phyloP scores from a whole-genome alignment of 2,113 vertebrate species.

The Pluvialis apricaria region DNA sequence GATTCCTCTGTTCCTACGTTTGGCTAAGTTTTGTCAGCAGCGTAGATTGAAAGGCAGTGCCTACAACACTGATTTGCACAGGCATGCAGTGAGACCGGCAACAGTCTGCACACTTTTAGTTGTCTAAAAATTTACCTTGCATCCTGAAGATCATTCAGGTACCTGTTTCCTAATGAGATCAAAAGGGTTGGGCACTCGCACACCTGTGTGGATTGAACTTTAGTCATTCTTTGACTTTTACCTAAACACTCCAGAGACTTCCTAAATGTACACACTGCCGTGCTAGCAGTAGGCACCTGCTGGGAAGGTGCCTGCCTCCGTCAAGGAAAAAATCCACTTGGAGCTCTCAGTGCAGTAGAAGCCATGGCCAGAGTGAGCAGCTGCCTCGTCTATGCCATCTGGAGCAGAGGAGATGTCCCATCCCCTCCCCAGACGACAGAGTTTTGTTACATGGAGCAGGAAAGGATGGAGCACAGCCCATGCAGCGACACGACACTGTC shows the following conservation, averaged over 20 bases:
- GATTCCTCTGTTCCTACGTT: not conserved
- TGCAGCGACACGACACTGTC: fast-evolving
- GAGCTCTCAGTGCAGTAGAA: not conserved
- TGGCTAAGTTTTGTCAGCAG: not conserved
- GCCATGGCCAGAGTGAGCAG: not conserved
- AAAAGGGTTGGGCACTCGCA: not conserved
- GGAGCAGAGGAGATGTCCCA: not conserved
- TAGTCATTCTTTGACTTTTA: not conserved
- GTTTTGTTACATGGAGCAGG: not conserved
- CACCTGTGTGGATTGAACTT: not conserved
- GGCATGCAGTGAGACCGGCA: fast-evolving
- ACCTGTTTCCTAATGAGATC: not conserved
- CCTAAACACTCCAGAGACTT: not conserved
- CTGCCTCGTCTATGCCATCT: not conserved
- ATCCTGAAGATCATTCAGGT: not conserved
- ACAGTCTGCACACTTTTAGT: not conserved
- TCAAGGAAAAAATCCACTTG: not conserved
- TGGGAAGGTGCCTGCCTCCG: not conserved
- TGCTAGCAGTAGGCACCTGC: not conserved
- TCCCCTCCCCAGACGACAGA: not conserved
- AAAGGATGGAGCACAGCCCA: not conserved
- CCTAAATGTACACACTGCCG: not conserved
- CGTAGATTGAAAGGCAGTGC: not conserved
- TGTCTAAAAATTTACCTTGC: not conserved
- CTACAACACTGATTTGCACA: not conserved